Base-by-base conservation (phyloP, 2,888 invertebrate species). In the Lepidochitona cinerea region DNA sequence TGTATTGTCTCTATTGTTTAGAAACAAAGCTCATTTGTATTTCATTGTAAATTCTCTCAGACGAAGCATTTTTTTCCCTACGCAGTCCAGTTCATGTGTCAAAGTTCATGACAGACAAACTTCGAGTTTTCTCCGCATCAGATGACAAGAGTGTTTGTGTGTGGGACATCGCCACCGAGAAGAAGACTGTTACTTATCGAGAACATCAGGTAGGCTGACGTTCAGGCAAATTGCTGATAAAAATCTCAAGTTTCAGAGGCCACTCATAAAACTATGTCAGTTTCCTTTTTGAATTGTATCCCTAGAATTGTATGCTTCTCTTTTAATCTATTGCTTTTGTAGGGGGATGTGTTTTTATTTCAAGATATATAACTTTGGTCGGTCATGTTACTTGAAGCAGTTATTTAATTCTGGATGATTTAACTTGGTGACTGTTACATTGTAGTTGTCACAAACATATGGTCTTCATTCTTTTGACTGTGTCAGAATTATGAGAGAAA, bases 161-260 rank as follows among this genome's bases (percentile, higher is more conserved):
- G n/a, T 98, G 97, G 97, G 98, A 98, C 87, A 95, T 98, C 84
- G 93, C 96, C 0, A 95, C 94, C 75, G 97, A 97, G 91, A 94
- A 94, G 77, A 93, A 94, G 84, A 84, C 96, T 32, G 90, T 93
- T 26, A 93, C 92, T 33, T 91, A 90, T 76, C 80, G 85, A 41
- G 92, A 92, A 73, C 92, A 92, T 78, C 85, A 87, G 79, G 92
- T 92, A 83, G 78, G 82, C 68, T 71, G 69, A 73, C 73, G 71
- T 74, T 77, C n/a, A 23, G 23, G 49, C 49, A 49, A 49, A 49
- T 49, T 49, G 49, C 49, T 49, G 49, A 49, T 49, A 49, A n/a
- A 49, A 7, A 23, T 41, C 49, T 49, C n/a, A n/a, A n/a, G n/a
- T n/a, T n/a, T n/a, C n/a, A n/a, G n/a, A n/a, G n/a, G n/a, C n/a